Conservation (phyloP, 1,140 invertebrate species). For the Tribolium madens region DNA sequence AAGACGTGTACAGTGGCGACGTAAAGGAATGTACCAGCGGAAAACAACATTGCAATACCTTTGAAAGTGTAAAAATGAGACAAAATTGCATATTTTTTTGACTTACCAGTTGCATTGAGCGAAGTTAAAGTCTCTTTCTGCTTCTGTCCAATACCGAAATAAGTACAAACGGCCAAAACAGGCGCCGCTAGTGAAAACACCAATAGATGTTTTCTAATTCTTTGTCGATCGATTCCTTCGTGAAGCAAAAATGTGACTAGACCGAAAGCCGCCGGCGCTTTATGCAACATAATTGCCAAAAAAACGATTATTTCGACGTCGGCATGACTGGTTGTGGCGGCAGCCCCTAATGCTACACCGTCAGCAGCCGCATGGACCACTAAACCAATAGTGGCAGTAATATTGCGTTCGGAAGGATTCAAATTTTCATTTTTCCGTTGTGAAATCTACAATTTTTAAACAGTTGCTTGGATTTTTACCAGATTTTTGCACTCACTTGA, state of each 20-base stretch:
- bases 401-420: constrained; percentile 76
- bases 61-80: constrained; percentile 63
- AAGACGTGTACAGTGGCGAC: constrained; percentile 98
- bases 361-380: constrained; percentile 99
- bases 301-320: constrained; percentile 99
- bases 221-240: constrained; percentile 90
- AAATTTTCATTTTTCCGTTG: constrained; percentile 74
- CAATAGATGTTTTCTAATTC: constrained; percentile 91
- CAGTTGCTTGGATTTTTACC: neutral
- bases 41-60: constrained; percentile 97
- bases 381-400: constrained; percentile 94
- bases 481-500: constrained; percentile 68
- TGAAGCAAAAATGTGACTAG: constrained; percentile 96
- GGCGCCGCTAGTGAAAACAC: constrained; percentile 96
- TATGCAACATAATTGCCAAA: constrained; percentile 98
- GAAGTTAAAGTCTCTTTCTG: constrained; percentile 80
- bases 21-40: constrained; percentile 98
- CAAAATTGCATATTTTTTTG: neutral
- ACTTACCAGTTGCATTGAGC: constrained; percentile 83
- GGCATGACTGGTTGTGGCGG: constrained; percentile 92
- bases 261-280: constrained; percentile 98
- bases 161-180: constrained; percentile 90
- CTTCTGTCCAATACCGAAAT: constrained; percentile 92
- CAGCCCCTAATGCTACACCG: constrained; percentile 96
- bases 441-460: constrained; percentile 67